phyloP scores from a whole-genome alignment of 2,888 invertebrate species.

The Tridacna crocea region DNA sequence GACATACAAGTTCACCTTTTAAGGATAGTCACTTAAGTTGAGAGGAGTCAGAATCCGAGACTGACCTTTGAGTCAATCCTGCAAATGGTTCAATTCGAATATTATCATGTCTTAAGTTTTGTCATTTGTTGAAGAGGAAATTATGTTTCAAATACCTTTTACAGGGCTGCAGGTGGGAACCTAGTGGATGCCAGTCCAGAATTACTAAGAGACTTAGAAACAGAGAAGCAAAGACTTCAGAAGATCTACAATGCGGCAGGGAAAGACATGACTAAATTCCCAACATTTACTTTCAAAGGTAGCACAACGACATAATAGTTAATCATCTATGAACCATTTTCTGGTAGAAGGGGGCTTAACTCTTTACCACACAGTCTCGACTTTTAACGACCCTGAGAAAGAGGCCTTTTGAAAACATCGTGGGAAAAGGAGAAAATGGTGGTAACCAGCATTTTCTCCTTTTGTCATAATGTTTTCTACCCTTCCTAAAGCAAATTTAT shows the following conservation, averaged over 20 bases:
- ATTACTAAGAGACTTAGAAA: slow-evolving; percentile 90
- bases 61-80: neutral
- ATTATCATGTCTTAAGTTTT: too few relatives aligned
- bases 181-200: slow-evolving; percentile 92
- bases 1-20: too few relatives aligned
- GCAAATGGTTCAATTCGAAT: neutral
- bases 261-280: slow-evolving; percentile 95
- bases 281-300: slow-evolving; percentile 90
- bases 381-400: neutral
- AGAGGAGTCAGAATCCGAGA: neutral
- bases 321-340: too few relatives aligned
- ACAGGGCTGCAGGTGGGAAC: slow-evolving; percentile 89
- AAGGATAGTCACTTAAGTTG: neutral
- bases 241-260: slow-evolving; percentile 90
- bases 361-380: neutral
- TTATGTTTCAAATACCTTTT: slow-evolving; percentile 11
- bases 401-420: too few relatives aligned
- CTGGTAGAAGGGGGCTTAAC: too few relatives aligned
- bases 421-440: too few relatives aligned
- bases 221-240: slow-evolving; percentile 92
- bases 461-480: too few relatives aligned
- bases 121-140: too few relatives aligned
- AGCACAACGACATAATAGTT: slow-evolving; percentile 29
- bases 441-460: too few relatives aligned
- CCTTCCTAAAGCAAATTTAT: too few relatives aligned